Evolutionary conservation across 1,140 invertebrate species (phyloP), one percentile per base, ranked within the genome.

Genomic region (Leptinotarsa lineolata): DNA sequence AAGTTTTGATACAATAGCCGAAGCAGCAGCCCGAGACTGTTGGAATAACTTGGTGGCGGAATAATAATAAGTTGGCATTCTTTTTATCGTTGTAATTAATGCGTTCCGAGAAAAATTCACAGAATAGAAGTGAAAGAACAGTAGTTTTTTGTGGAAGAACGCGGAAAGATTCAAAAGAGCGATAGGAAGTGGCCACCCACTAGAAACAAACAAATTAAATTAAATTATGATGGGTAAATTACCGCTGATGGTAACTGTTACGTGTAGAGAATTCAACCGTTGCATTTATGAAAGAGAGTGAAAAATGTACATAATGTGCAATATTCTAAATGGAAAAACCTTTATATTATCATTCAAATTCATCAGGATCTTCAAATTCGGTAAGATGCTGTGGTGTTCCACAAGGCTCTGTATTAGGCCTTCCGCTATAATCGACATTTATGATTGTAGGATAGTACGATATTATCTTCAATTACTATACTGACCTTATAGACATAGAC

Each of bases 31-130:
- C 15, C 48, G 48, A 54, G 13, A 54, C 48, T 54, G 15, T 54
- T 18, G n/a, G 48, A n/a, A 54, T 54, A 54, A 54, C 15, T 54
- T 54, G 48, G 48, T 54, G 16, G 3, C 4, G 48, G 48, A 54
- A 54, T 54, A 54, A 54, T 54, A 54, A n/a, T 18, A 15, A 54
- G 48, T 54, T 18, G n/a, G 15, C 16, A 0, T 54, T 54, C 16
- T 16, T 54, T 54, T 54, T 54, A 54, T 54, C 48, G n/a, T 54
- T 16, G n/a, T 54, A 54, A 54, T 54, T 54, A 54, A 54, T 54
- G 0, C 3, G 3, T 54, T 54, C 0, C 16, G 48, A 54, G 16
- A n/a, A 54, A 54, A n/a, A 54, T 54, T 13, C 16, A 54, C 48
- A 54, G 16, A 54, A 54, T 18, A 54, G 16, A 54, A 5, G 48